phyloP scores from a whole-genome alignment of 1,140 invertebrate genomes.

The Eufriesea mexicana region DNA sequence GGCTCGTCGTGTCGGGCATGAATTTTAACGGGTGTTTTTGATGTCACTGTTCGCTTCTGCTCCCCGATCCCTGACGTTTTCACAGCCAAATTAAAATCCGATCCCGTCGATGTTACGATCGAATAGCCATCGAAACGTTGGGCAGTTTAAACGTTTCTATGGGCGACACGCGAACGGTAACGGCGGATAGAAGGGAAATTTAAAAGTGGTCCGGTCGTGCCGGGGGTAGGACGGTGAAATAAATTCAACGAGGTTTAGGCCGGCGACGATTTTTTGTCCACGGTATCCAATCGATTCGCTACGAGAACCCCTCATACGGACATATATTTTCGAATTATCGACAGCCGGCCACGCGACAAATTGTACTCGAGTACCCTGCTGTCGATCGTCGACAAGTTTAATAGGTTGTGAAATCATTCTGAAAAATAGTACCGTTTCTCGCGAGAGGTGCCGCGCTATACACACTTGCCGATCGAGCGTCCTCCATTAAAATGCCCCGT shows the following conservation, averaged over 20 bases:
- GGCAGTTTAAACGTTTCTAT: slow-evolving; percentile 19
- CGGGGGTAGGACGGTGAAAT: not conserved
- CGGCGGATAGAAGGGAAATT: not conserved
- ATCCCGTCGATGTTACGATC: not conserved
- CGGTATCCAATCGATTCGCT: slow-evolving; percentile 31
- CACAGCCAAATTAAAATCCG: slow-evolving; percentile 3
- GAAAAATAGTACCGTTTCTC: slow-evolving; percentile 61
- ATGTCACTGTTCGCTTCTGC: not conserved
- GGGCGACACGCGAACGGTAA: not conserved
- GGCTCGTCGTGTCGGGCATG: not conserved
- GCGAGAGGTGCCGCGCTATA: slow-evolving; percentile 24
- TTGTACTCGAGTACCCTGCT: slow-evolving; percentile 55
- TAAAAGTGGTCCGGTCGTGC: not conserved
- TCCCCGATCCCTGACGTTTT: not conserved
- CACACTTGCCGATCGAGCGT: slow-evolving; percentile 28
- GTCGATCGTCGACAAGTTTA: slow-evolving; percentile 65
- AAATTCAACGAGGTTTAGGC: slow-evolving; percentile 21
- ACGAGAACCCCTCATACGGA: slow-evolving; percentile 37
- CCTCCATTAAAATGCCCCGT: not conserved
- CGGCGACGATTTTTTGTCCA: slow-evolving; percentile 17
- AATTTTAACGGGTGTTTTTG: slow-evolving; percentile 1
- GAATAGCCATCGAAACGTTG: not conserved
- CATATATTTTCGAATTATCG: slow-evolving; percentile 71
- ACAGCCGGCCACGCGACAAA: slow-evolving; percentile 65
- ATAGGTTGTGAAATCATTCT: slow-evolving; percentile 68